Evolutionary conservation across 2,797 vertebrate genomes (phyloP).

Genomic region (Pangasius krempfi): DNA sequence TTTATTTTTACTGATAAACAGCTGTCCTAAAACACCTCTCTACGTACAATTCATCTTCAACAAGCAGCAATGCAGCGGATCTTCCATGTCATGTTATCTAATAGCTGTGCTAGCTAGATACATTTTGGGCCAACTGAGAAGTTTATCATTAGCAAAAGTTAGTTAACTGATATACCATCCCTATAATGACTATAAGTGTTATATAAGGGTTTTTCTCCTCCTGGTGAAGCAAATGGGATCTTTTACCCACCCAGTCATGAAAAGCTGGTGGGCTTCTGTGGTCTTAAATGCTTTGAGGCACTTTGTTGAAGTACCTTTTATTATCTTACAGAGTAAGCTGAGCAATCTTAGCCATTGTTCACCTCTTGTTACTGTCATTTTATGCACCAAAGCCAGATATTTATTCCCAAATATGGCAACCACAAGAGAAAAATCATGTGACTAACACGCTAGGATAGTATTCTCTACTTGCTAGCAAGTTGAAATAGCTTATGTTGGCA

Average conservation of each 20-base stretch:
- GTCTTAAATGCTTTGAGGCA: background rate
- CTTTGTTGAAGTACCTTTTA: background rate
- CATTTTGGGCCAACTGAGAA: background rate
- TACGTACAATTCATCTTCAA: background rate
- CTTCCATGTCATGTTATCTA: background rate
- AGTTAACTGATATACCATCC: background rate
- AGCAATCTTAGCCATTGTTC: background rate
- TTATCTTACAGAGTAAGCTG: background rate
- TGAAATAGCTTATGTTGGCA: background rate
- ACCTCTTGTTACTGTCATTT: background rate
- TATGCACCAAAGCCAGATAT: background rate
- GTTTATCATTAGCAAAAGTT: background rate
- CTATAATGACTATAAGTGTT: background rate
- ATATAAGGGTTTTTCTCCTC: background rate
- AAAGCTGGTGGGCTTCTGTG: background rate
- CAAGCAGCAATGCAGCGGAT: background rate
- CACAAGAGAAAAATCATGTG: background rate
- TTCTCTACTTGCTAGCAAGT: background rate
- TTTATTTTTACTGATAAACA: background rate
- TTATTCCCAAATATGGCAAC: background rate
- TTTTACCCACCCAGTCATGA: background rate
- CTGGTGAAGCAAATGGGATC: background rate
- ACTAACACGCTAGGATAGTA: background rate
- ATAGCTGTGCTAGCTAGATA: background rate
- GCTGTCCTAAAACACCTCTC: background rate